Base-by-base conservation (phyloP, 2,797 vertebrate genomes). In the Phoxinus dragarum region DNA sequence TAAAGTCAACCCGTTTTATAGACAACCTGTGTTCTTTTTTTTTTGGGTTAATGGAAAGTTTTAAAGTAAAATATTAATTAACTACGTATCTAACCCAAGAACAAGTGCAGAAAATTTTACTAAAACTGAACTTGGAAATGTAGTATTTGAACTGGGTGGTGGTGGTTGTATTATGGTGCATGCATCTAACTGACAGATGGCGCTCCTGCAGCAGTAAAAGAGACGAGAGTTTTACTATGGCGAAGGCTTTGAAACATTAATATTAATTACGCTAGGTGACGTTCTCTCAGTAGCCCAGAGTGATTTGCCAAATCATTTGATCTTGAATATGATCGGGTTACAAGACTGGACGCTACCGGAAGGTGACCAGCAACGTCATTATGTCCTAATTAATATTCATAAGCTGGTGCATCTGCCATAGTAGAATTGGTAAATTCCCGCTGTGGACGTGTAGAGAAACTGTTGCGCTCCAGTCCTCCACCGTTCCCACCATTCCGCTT, bases 1-100 rank as follows among this genome's bases (percentile, higher is more conserved):
- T 99, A 99, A 99, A 99, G 96, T 91, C 92, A 90, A 90, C 88
- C 66, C 92, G 89, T 95, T 96, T 95, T 96, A 94, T 94, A 94
- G 86, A 85, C 72, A 87, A 11, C 36, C 3, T 61, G 47, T 23
- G n/a, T 23, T 74, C 11, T 61, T 14, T 81, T 86, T 38, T 69
- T 59, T n/a, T 73, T 11, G 66, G 64, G 7, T 71, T 47, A 14
- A 72, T 36, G 2, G 38, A n/a, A 56, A 40, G 7, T 71, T 19
- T 71, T 12, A 38, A 59, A 59, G 6, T 17, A 12, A 61, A 61
- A 3, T 14, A 14, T 14, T 1, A 61, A 14, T 27, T 12, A 5
- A 38, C 27, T 21, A 76, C 5, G 6, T 31, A 7, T 64, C n/a
- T n/a, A 64, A 64, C 61, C 27, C 27, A 27, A 49, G 4, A n/a